Percentiles rank a stretch among this genome's conserved stretches.
phyloP scores from a whole-genome alignment of 1,140 invertebrate species.

The Stegodyphus mimosarum region DNA sequence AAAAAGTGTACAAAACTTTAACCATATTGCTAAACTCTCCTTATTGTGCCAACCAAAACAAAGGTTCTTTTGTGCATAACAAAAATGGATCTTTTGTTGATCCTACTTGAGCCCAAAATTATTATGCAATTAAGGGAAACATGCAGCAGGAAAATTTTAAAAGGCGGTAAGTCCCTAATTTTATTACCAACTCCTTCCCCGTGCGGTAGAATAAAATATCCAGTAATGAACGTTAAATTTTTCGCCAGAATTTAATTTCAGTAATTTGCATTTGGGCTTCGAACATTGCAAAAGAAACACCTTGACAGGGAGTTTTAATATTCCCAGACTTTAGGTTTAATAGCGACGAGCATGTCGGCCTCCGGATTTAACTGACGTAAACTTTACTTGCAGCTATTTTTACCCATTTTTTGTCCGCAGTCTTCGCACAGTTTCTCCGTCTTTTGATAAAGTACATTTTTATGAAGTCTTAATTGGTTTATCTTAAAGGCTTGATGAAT shows the following conservation, averaged over 20 bases:
- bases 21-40: too few species aligned
- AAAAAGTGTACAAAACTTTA: too few species aligned
- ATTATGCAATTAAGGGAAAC: slow-evolving; percentile 47
- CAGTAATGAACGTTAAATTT: slow-evolving; percentile 44
- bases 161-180: slow-evolving; percentile 53
- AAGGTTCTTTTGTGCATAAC: slow-evolving; percentile 23
- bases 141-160: slow-evolving; percentile 35
- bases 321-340: slow-evolving; percentile 22
- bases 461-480: slow-evolving; percentile 10
- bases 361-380: too few species aligned
- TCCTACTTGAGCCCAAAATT: slow-evolving; percentile 33
- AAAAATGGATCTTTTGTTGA: slow-evolving; percentile 2
- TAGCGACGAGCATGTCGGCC: background rate
- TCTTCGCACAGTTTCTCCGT: too few species aligned
- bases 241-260: slow-evolving; percentile 50
- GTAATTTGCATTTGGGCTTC: slow-evolving; percentile 27
- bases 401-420: too few species aligned
- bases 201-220: slow-evolving; percentile 38
- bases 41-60: too few species aligned
- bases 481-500: slow-evolving; percentile 17
- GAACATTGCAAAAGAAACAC: slow-evolving; percentile 17
- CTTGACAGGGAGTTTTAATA: slow-evolving; percentile 50
- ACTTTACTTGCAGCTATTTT: too few species aligned
- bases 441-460: too few species aligned
- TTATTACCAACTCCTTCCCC: slow-evolving; percentile 25